Conservation (phyloP, 2,113 vertebrate genomes). For the Macheiramphus alcinus region DNA sequence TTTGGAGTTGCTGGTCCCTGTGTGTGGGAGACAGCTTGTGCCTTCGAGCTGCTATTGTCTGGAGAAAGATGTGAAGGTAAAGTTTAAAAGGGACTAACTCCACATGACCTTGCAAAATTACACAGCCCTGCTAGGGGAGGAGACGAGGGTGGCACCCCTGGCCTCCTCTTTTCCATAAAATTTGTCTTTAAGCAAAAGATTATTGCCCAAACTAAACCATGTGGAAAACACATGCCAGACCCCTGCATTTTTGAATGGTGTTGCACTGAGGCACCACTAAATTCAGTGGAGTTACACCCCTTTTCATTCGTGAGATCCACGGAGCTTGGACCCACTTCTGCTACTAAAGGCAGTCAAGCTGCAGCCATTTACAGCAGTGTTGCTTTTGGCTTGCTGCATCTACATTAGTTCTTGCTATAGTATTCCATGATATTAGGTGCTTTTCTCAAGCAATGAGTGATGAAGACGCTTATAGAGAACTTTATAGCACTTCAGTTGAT, state of each 20-base stretch:
- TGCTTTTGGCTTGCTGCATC: neutral
- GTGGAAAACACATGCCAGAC: neutral
- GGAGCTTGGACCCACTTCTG: neutral
- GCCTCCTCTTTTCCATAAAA: neutral
- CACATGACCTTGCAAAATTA: neutral
- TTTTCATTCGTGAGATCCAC: neutral
- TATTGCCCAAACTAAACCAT: neutral
- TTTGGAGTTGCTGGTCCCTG: neutral
- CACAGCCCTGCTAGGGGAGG: neutral
- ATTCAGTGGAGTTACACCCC: neutral
- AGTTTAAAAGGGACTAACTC: neutral
- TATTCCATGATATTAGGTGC: neutral
- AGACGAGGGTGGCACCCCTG: neutral
- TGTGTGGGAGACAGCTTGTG: neutral
- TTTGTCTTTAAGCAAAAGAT: neutral
- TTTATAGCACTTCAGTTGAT: constrained; percentile 31
- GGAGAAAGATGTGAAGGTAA: neutral
- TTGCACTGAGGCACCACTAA: neutral
- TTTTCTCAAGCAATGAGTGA: constrained; percentile 1
- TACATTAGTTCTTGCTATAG: neutral
- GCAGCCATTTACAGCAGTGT: neutral
- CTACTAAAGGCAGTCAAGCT: neutral
- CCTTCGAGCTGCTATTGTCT: neutral
- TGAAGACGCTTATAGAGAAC: neutral
- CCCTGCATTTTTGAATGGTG: neutral